Evolutionary conservation across 2,113 vertebrate species (phyloP), one percentile per base, ranked within the genome.

Genomic region (Calidris pugnax): DNA sequence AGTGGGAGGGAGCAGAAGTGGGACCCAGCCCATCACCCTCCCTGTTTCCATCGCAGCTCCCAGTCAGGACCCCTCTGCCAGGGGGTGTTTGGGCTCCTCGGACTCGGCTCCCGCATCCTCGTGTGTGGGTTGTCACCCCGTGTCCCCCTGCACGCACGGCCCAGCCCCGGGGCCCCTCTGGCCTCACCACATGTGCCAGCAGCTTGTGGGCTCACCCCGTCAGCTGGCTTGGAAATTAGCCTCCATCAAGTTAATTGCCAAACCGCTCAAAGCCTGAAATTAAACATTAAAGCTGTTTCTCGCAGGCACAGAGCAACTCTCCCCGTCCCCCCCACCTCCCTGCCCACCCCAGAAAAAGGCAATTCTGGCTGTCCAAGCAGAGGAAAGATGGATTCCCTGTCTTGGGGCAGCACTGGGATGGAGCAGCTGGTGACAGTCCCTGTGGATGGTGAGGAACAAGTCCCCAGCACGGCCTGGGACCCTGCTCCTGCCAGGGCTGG

Each of bases 161-260:
- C 47, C 51, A 79, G 47, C 27, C 28, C 37, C 0, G 2, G 57
- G 28, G 20, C 14, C 50, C 78, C 62, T 64, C 59, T 2, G 10
- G 64, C 72, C 85, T 48, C 76, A 4, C 39, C 91, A 6, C 35
- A 0, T 1, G 82, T 12, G 66, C 76, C 43, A 14, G 37, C 12
- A 2, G 69, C 81, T 48, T 6, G 20, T 16, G 91, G 87, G 95
- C 80, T 96, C 62, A 15, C 86, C 86, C 84, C 3, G 4, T 82
- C 92, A 95, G 96, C 96, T 33, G 94, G 12, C 67, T 97, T 0
- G 4, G 77, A 85, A 97, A 97, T 95, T 83, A 95, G 69, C 59
- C 66, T 94, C 84, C 91, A 87, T 91, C 97, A 76, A 92, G 77
- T 93, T 95, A 97, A 96, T 96, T 93, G 91, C 91, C 84, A 80